Evolutionary conservation across 2,797 vertebrate species (phyloP), one percentile per base, ranked within the genome.

Genomic region (Decapterus maruadsi): DNA sequence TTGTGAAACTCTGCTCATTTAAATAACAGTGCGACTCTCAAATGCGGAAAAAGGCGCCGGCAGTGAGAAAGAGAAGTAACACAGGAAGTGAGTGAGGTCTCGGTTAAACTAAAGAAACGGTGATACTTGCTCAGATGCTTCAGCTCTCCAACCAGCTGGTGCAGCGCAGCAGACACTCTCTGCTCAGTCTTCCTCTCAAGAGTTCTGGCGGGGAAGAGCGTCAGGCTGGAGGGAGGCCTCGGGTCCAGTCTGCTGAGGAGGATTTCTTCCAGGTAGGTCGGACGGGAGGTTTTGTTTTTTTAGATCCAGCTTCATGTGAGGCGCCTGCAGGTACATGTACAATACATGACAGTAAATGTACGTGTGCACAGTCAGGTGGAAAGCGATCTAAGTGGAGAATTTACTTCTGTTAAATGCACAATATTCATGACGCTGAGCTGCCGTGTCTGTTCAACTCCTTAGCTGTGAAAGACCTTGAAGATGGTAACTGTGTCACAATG

Each of bases 51-150:
- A 46, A 79, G 51, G 68, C 53, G 16, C 53, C 34, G 26, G 53
- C 40, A 31, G 34, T 7, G 34, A 85, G 77, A 94, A 91, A 54
- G 89, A 93, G 94, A 96, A 96, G 93, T 95, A 76, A 86, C 82
- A 93, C 94, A 95, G 95, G 95, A 96, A 96, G 93, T 94, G 77
- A 80, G 65, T 89, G 90, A 92, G 90, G 91, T 94, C 86, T 91
- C 64, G 84, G 89, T 90, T 85, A 26, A 66, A 51, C 75, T 63
- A 48, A 55, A 79, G 68, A 86, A 67, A 76, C 72, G 6, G 42
- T 48, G 78, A 87, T 72, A 69, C 64, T 79, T 31, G 20, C 53
- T 26, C 56, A 76, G 57, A 80, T 65, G 46, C 77, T 64, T 75
- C n/a, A 3, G 51, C 57, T 81, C 66, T 61, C 45, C 42, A 62